Evolutionary conservation across 2,113 vertebrate species (phyloP).

Genomic region (Laterallus jamaicensis): DNA sequence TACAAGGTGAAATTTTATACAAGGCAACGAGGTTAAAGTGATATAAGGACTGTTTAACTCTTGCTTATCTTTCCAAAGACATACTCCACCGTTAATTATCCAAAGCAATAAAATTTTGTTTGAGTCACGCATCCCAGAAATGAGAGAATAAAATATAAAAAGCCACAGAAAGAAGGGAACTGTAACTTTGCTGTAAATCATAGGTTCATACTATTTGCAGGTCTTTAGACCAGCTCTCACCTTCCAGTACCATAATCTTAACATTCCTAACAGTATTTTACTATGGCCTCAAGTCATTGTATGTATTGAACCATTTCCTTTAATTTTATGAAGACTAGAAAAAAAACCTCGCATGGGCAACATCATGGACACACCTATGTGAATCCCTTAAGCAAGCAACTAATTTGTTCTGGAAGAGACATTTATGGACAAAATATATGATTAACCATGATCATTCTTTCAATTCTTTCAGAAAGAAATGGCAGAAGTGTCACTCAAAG

Average conservation of each 20-base stretch:
- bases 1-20: background rate
- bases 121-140: background rate
- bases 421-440: background rate
- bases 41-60: background rate
- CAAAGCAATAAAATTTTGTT: background rate
- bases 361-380: background rate
- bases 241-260: background rate
- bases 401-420: background rate
- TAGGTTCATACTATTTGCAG: background rate
- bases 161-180: background rate
- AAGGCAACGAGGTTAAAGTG: background rate
- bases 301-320: background rate
- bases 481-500: background rate
- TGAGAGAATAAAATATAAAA: background rate
- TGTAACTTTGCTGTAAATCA: background rate
- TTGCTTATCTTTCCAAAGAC: background rate
- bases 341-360: background rate
- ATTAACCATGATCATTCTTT: background rate
- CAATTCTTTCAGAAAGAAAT: background rate
- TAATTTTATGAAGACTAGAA: background rate
- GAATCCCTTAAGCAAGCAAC: background rate
- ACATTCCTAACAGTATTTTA: background rate
- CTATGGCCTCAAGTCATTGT: background rate
- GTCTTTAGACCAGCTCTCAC: background rate
- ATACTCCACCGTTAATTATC: background rate